Evolutionary conservation across 2,113 vertebrate species (phyloP).

Genomic region (Nanorana parkeri): DNA sequence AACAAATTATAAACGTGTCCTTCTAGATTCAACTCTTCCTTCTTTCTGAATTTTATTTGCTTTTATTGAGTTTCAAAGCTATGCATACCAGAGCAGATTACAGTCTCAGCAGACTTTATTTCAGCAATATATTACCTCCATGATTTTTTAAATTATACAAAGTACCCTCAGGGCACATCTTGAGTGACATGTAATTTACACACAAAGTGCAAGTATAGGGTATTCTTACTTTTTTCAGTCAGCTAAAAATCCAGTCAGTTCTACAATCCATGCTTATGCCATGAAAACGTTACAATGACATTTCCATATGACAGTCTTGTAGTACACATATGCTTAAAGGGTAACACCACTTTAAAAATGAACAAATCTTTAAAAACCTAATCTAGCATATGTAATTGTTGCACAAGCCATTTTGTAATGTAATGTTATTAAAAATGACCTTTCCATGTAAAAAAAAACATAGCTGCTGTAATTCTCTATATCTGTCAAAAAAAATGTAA

Average conservation of each 20-base stretch:
- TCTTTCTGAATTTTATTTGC: conserved; percentile 37
- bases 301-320: background rate
- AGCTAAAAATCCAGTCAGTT: conserved; percentile 1
- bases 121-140: conserved; percentile 46
- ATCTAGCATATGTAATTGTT: too few species aligned
- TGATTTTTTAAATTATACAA: conserved; percentile 52
- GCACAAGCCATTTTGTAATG: too few species aligned
- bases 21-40: conserved; percentile 15
- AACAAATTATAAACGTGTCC: conserved; percentile 42
- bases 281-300: conserved; percentile 3
- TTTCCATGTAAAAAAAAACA: too few species aligned
- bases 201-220: conserved; percentile 27
- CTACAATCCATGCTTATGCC: background rate
- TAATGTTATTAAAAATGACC: too few species aligned
- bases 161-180: conserved; percentile 46
- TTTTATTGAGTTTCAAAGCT: conserved; percentile 50
- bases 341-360: too few species aligned
- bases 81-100: conserved; percentile 48
- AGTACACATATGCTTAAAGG: background rate
- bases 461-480: too few species aligned
- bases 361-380: too few species aligned
- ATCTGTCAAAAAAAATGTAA: too few species aligned
- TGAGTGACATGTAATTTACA: conserved; percentile 55
- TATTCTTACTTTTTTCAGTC: conserved; percentile 35
- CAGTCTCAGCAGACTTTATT: conserved; percentile 42